These are phyloP conservation scores for Sardinella longiceps DNA, from an alignment of 2,797 vertebrate genomes.

Conservation along the genomic window DNA sequence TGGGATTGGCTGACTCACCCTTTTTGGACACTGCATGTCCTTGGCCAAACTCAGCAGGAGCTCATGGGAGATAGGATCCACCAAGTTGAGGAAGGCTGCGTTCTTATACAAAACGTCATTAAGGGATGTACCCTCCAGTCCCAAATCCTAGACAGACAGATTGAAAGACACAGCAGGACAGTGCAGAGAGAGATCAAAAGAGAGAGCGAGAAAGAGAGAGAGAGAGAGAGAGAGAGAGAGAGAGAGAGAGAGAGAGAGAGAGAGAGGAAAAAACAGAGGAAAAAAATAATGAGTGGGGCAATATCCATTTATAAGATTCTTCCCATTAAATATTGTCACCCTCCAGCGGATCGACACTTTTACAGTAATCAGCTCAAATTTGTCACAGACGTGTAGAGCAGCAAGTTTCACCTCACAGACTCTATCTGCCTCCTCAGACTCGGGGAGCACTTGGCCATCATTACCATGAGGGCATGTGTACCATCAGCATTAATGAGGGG, in stretches of 20 bases:
- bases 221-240: not conserved
- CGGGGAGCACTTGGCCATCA: not conserved
- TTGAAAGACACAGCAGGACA: slow-evolving; percentile 4
- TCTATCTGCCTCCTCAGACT: not conserved
- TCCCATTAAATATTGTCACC: not conserved
- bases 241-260: not conserved
- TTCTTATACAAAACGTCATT: slow-evolving; percentile 90
- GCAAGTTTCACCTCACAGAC: not conserved
- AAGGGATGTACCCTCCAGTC: slow-evolving; percentile 86
- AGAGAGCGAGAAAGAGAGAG: not conserved
- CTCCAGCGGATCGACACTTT: not conserved
- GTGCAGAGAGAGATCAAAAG: too few relatives aligned
- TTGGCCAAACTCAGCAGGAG: slow-evolving; percentile 84
- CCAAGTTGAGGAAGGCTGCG: slow-evolving; percentile 85
- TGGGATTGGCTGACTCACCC: slow-evolving; percentile 67
- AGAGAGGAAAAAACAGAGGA: not conserved
- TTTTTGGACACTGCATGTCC: slow-evolving; percentile 89
- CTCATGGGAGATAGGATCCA: slow-evolving; percentile 92
- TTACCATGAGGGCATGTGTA: not conserved
- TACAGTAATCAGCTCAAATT: not conserved
- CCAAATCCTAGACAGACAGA: slow-evolving; percentile 78
- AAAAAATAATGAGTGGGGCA: not conserved
- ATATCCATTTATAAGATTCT: not conserved
- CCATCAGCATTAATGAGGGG: not conserved
- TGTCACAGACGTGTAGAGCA: not conserved